phyloP scores from a whole-genome alignment of 1,140 invertebrate genomes.

The Nomia melanderi region DNA sequence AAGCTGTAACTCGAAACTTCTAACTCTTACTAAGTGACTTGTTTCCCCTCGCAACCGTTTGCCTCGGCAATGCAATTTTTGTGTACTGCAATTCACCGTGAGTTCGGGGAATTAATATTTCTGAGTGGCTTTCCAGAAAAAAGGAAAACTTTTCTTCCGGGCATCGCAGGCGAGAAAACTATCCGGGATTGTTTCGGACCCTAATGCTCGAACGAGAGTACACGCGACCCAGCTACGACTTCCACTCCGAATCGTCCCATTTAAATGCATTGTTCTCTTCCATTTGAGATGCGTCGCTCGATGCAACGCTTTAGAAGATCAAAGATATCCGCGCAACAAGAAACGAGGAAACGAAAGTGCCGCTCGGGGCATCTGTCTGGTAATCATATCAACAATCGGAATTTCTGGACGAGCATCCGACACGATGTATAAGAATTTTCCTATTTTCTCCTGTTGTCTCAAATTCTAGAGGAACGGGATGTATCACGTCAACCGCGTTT shows the following conservation, averaged over 20 bases:
- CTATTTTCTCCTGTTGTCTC: neutral
- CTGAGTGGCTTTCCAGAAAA: slow-evolving; percentile 11
- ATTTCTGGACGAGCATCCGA: slow-evolving; percentile 9
- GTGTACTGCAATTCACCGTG: neutral
- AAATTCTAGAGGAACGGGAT: neutral
- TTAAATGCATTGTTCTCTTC: slow-evolving; percentile 47
- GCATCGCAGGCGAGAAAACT: neutral
- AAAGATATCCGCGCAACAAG: slow-evolving; percentile 28
- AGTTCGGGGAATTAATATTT: slow-evolving; percentile 20
- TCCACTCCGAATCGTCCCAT: slow-evolving; percentile 37
- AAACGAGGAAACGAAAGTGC: slow-evolving; percentile 39
- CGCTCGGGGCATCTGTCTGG: slow-evolving; percentile 33
- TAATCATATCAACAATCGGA: slow-evolving; percentile 36
- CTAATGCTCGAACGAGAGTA: slow-evolving; percentile 29
- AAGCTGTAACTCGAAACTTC: no score
- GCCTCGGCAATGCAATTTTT: no score
- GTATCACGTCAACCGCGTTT: no score
- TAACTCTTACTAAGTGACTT: no score
- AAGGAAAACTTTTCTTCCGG: neutral
- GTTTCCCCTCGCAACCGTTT: no score
- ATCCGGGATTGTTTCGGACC: slow-evolving; percentile 35
- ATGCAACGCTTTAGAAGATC: slow-evolving; percentile 42
- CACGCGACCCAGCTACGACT: slow-evolving; percentile 36
- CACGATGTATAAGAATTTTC: slow-evolving; percentile 13
- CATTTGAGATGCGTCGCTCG: slow-evolving; percentile 44